Evolutionary conservation across 2,888 invertebrate genomes (phyloP), one percentile per base, ranked within the genome.

Genomic region (Caenorhabditis auriculariae): DNA sequence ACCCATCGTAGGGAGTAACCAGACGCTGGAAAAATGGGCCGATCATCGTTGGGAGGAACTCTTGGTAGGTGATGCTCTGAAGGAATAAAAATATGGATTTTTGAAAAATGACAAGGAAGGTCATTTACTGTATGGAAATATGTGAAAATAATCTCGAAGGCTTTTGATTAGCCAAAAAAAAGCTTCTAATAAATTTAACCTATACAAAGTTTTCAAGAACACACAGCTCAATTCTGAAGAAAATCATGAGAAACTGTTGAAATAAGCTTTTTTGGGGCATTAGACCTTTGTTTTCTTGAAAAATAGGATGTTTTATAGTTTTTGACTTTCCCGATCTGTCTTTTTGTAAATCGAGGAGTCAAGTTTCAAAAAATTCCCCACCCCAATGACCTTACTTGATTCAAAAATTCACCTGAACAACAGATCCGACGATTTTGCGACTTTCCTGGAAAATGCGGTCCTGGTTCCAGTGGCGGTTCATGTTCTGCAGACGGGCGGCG

Each of bases 41-140:
- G 4, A 98, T 84, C 57, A 98, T 87, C 41, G 88, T 86, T 0
- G 93, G 93, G 54, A 98, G 83, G 93, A 95, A 98, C 62, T 92
- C 89, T 27, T 80, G 70, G 67, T 82, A 84, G 1, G 82, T 78
- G 37, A 83, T 80, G 41, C 78, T 77, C 66, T 82, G 85, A 91
- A 92, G 64, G 19, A 77, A 61, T n/a, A n/a, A n/a, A n/a, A n/a
- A n/a, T n/a, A n/a, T n/a, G n/a, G n/a, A n/a, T n/a, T n/a, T n/a
- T n/a, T n/a, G n/a, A n/a, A n/a, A n/a, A n/a, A n/a, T n/a, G n/a
- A n/a, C n/a, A n/a, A n/a, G n/a, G n/a, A n/a, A n/a, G n/a, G n/a
- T n/a, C n/a, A n/a, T n/a, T n/a, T n/a, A n/a, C n/a, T n/a, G n/a
- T 19, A 9, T 27, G 7, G 5, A 7, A 46, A 24, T 26, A n/a